Evolutionary conservation across 1,140 invertebrate genomes (phyloP).

Genomic region (Zaprionus capensis): DNA sequence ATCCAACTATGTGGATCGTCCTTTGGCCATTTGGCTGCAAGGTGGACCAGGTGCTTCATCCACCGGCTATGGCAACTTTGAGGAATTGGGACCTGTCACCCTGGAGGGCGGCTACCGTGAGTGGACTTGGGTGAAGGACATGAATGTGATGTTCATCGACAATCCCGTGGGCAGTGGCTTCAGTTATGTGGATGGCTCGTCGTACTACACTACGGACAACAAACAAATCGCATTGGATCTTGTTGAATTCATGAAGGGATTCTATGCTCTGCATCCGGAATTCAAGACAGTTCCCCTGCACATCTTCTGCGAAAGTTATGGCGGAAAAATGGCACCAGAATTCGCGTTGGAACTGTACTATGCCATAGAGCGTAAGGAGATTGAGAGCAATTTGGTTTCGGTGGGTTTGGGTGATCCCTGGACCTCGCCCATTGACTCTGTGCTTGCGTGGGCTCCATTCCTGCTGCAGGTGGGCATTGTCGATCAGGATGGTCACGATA

Average conservation of each 20-base stretch:
- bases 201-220: constrained; percentile 87
- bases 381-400: constrained; percentile 90
- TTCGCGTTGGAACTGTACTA: constrained; percentile 87
- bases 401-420: constrained; percentile 94
- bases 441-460: constrained; percentile 92
- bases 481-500: constrained; percentile 86
- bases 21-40: constrained; percentile 92
- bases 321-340: constrained; percentile 95
- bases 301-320: constrained; percentile 94
- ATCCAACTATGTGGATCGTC: constrained; percentile 86
- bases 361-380: constrained; percentile 87
- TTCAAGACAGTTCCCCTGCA: constrained; percentile 91
- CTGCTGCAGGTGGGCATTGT: constrained; percentile 86
- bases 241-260: constrained; percentile 88
- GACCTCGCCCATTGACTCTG: constrained; percentile 93
- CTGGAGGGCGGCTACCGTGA: constrained; percentile 88
- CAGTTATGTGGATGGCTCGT: constrained; percentile 89
- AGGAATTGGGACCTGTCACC: constrained; percentile 90
- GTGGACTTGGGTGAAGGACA: constrained; percentile 90
- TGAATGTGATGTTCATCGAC: constrained; percentile 94
- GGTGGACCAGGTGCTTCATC: constrained; percentile 91
- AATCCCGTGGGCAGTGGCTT: constrained; percentile 95
- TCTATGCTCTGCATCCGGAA: constrained; percentile 87
- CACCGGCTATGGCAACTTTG: constrained; percentile 92
- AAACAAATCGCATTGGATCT: constrained; percentile 91